phyloP scores from a whole-genome alignment of 2,888 invertebrate genomes.

The Crossocerus cetratus region DNA sequence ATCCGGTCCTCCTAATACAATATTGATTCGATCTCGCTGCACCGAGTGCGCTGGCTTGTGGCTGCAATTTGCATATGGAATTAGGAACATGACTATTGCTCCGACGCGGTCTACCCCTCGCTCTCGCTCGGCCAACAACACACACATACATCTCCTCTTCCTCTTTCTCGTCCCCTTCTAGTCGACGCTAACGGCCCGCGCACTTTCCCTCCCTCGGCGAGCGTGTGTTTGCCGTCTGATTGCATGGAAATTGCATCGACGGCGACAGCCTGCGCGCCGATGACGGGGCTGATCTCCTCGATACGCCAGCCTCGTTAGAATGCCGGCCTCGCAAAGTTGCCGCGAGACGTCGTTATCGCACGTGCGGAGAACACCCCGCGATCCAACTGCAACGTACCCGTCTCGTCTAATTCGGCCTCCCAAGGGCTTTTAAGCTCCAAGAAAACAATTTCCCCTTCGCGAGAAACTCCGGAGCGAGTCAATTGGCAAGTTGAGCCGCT shows the following conservation, averaged over 20 bases:
- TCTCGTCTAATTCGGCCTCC: too few species aligned
- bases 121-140: too few species aligned
- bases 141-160: too few species aligned
- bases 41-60: slow-evolving; percentile 46
- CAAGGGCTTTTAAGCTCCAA: too few species aligned
- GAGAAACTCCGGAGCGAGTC: background rate
- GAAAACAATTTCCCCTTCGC: background rate
- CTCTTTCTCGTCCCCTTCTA: too few species aligned
- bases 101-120: too few species aligned
- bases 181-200: too few species aligned
- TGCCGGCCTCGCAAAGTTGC: slow-evolving; percentile 8
- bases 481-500: background rate
- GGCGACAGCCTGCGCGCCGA: slow-evolving; percentile 37
- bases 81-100: slow-evolving; percentile 48
- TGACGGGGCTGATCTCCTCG: slow-evolving; percentile 51
- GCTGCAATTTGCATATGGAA: slow-evolving; percentile 67
- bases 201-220: background rate
- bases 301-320: slow-evolving; percentile 33
- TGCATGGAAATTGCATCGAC: slow-evolving; percentile 62
- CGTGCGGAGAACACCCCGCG: background rate
- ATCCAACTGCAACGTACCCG: too few species aligned
- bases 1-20: slow-evolving; percentile 57
- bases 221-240: slow-evolving; percentile 61
- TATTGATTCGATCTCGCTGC: slow-evolving; percentile 65
- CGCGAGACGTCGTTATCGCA: background rate